phyloP scores from a whole-genome alignment of 2,888 invertebrate species.

The Trichacis sp. region DNA sequence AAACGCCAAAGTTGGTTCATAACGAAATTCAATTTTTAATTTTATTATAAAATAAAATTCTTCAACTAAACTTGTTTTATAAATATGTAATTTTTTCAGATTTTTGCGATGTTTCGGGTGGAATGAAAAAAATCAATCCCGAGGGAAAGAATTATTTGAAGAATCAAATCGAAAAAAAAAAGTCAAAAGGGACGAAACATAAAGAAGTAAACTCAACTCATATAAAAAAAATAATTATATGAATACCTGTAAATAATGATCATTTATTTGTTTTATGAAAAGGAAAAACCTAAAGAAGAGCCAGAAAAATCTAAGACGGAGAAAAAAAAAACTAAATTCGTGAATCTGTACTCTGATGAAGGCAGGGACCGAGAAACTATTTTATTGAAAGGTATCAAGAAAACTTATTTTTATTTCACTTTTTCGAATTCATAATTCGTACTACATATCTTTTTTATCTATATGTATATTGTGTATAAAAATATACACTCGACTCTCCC shows the following conservation, averaged over 20 bases:
- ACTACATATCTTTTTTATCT: background rate
- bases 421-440: too few species aligned
- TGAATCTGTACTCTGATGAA: constrained; percentile 81
- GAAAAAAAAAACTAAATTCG: constrained; percentile 80
- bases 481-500: too few species aligned
- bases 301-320: constrained; percentile 40
- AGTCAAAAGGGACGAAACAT: constrained; percentile 49
- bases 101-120: constrained; percentile 39
- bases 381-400: constrained; percentile 68
- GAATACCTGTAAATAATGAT: too few species aligned
- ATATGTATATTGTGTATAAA: too few species aligned
- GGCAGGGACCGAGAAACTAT: constrained; percentile 72
- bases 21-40: too few species aligned
- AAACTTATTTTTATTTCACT: too few species aligned
- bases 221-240: too few species aligned
- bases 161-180: constrained; percentile 60
- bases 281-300: constrained; percentile 34
- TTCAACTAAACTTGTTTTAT: too few species aligned
- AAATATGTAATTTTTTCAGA: too few species aligned
- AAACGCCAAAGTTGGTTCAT: constrained; percentile 45
- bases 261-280: background rate
- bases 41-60: too few species aligned
- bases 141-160: constrained; percentile 42
- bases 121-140: constrained; percentile 56
- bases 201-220: constrained; percentile 48